phyloP scores from a whole-genome alignment of 2,888 invertebrate species.

The Salpingus planirostris region DNA sequence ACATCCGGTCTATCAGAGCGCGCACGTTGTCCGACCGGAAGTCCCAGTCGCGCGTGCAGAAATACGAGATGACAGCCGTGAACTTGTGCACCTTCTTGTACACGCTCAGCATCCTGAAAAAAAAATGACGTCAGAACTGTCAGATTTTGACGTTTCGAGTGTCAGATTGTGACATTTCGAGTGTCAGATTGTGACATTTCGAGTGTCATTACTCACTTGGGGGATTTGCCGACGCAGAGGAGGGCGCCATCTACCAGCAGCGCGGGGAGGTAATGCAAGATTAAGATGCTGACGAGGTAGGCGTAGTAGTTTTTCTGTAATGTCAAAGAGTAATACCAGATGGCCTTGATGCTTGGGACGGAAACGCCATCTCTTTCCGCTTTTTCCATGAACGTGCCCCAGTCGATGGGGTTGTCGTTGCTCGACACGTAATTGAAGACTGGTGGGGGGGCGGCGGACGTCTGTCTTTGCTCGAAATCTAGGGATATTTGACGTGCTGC shows the following conservation, averaged over 20 bases:
- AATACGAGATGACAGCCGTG: constrained; percentile 63
- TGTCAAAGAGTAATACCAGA: constrained; percentile 62
- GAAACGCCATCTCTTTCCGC: constrained; percentile 48
- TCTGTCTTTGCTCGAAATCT: constrained; percentile 13
- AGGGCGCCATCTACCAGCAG: constrained; percentile 50
- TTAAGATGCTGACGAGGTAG: constrained; percentile 52
- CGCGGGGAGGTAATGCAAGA: constrained; percentile 60
- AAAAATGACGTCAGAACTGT: too few relatives aligned
- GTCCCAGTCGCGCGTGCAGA: constrained; percentile 61
- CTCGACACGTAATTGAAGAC: constrained; percentile 87
- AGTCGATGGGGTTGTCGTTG: constrained; percentile 70
- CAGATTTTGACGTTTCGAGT: too few relatives aligned
- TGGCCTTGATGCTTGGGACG: constrained; percentile 54
- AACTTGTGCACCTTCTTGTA: constrained; percentile 76
- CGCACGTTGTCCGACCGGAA: constrained; percentile 57
- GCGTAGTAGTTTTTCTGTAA: constrained; percentile 51
- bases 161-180: too few relatives aligned
- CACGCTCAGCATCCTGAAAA: constrained; percentile 59
- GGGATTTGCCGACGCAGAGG: constrained; percentile 49
- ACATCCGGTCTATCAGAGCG: constrained; percentile 47
- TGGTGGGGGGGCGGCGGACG: constrained; percentile 42
- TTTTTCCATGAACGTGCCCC: constrained; percentile 57
- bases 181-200: too few relatives aligned
- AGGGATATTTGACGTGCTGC: constrained; percentile 60
- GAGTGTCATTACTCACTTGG: constrained; percentile 53